Conservation (phyloP, 1,140 invertebrate species). For the Heliconius congener region DNA sequence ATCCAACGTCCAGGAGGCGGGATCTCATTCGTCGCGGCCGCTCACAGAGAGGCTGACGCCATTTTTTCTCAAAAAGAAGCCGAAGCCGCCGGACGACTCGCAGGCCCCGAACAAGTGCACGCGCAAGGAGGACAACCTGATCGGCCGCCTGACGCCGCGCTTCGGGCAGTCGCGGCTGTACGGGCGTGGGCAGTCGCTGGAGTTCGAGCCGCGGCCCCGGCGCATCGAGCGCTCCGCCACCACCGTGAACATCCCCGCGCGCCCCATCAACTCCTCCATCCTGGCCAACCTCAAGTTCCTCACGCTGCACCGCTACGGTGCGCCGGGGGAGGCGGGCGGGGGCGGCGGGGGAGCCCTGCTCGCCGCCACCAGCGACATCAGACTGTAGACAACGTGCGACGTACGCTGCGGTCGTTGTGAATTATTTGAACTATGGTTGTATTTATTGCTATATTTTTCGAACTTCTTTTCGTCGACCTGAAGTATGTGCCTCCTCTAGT, state of each 20-base stretch:
- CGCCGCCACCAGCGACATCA: constrained; percentile 62
- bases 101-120: constrained; percentile 33
- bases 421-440: constrained; percentile 57
- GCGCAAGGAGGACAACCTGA: constrained; percentile 55
- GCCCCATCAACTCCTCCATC: constrained; percentile 70
- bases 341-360: constrained; percentile 47
- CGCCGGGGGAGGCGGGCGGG: constrained; percentile 54
- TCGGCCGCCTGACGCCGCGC: constrained; percentile 70
- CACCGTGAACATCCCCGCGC: constrained; percentile 63
- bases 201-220: constrained; percentile 54
- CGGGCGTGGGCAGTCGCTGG: constrained; percentile 67
- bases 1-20: constrained; percentile 66
- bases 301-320: constrained; percentile 70
- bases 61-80: constrained; percentile 76
- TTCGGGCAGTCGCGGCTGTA: constrained; percentile 72
- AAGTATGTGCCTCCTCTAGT: constrained; percentile 74
- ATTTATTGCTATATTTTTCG: constrained; percentile 76
- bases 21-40: constrained; percentile 62
- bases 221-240: constrained; percentile 74
- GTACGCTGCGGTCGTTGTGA: constrained; percentile 37
- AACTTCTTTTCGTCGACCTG: constrained; percentile 72
- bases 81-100: constrained; percentile 63
- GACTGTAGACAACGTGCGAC: constrained; percentile 48
- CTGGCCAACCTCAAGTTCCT: constrained; percentile 70
- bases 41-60: constrained; percentile 70